These are phyloP conservation scores for Pseudochromis fuscus DNA, from an alignment of 2,797 vertebrate species.

Conservation along the genomic window DNA sequence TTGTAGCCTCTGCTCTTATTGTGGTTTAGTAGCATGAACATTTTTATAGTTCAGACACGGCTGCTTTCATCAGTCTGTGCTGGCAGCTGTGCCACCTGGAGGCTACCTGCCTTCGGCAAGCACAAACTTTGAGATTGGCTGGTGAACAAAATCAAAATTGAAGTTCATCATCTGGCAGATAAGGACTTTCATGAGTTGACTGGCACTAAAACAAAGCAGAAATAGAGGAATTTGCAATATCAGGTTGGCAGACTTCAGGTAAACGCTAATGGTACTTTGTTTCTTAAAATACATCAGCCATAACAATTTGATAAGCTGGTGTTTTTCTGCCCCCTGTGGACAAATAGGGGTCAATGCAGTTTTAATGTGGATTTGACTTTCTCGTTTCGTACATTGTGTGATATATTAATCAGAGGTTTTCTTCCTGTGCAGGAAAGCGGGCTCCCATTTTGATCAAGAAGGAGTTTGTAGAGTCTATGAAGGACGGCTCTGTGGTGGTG, in stretches of 20 bases:
- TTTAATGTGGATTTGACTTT: background rate
- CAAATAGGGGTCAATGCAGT: background rate
- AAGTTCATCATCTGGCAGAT: background rate
- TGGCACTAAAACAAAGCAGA: background rate
- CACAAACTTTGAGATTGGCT: background rate
- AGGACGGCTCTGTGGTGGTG: conserved; percentile 80
- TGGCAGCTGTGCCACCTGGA: too few species aligned
- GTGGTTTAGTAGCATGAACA: background rate
- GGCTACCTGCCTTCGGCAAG: background rate
- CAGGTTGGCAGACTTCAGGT: background rate
- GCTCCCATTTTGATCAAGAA: conserved; percentile 80
- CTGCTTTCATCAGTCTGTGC: background rate
- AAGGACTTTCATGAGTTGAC: background rate
- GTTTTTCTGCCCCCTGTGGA: conserved; percentile 1
- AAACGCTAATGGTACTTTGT: background rate
- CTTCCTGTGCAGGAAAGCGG: conserved; percentile 66
- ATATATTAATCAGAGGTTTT: background rate
- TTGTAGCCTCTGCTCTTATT: background rate
- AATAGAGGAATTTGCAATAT: background rate
- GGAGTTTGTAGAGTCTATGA: conserved; percentile 81
- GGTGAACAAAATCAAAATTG: background rate
- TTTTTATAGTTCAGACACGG: background rate
- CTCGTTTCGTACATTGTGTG: background rate
- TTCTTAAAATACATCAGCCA: background rate
- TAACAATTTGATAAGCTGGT: background rate